phyloP scores from a whole-genome alignment of 1,140 invertebrate genomes.

The Tetraneura akinire region DNA sequence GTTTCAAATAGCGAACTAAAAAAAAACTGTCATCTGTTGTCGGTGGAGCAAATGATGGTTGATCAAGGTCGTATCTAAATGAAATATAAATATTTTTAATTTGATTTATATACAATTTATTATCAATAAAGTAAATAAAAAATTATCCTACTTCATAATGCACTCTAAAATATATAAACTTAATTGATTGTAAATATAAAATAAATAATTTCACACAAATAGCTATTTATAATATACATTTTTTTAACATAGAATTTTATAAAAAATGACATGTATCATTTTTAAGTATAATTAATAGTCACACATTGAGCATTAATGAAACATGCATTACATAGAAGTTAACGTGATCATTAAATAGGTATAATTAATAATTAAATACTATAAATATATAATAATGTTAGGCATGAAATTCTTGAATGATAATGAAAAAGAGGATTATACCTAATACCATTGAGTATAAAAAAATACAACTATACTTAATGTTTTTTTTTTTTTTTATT shows the following conservation, averaged over 20 bases:
- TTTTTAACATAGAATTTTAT: slow-evolving; percentile 14
- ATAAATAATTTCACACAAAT: slow-evolving; percentile 3
- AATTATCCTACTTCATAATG: not conserved
- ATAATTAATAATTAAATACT: not conserved
- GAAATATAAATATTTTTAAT: not conserved
- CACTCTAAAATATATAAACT: not conserved
- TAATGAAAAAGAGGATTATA: no score
- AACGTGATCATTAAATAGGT: not conserved
- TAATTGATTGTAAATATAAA: slow-evolving; percentile 22
- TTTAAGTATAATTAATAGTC: slow-evolving; percentile 2
- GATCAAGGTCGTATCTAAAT: slow-evolving; percentile 69
- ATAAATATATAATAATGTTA: not conserved
- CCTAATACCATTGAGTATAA: no score
- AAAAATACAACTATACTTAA: no score
- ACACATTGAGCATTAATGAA: not conserved
- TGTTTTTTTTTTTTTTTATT: no score
- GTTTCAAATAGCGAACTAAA: slow-evolving; percentile 65
- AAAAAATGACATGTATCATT: not conserved
- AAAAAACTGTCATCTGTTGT: slow-evolving; percentile 72
- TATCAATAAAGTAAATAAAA: slow-evolving; percentile 15
- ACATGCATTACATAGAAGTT: not conserved
- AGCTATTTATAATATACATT: not conserved
- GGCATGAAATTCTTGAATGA: no score
- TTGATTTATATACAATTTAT: slow-evolving; percentile 2
- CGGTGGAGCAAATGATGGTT: slow-evolving; percentile 69